Percentiles rank a stretch among this genome's conserved stretches.
Evolutionary conservation across 2,888 invertebrate genomes (phyloP).

Genomic region (Microplitis manilae): DNA sequence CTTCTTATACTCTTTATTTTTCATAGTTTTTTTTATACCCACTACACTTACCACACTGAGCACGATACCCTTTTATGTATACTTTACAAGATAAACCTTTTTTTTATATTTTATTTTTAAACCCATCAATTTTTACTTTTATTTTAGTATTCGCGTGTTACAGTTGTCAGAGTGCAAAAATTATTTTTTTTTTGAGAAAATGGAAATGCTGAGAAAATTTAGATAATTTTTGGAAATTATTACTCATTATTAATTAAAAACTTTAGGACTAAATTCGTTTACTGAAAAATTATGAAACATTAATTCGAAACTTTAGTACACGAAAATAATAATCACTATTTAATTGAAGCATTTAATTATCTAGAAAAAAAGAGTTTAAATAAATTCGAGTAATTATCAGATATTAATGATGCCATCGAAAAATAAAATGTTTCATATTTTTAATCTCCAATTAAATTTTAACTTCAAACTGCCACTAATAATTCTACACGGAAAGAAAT

Average conservation of each 20-base stretch:
- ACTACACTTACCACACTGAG: background rate
- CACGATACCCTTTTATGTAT: background rate
- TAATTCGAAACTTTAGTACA: background rate
- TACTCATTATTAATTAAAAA: too few relatives aligned
- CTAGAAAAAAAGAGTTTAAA: background rate
- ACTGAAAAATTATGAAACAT: background rate
- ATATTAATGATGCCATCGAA: background rate
- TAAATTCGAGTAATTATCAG: background rate
- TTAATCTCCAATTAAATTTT: background rate
- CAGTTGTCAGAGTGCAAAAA: too few relatives aligned
- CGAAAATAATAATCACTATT: background rate
- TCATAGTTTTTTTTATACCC: slow-evolving; percentile 4
- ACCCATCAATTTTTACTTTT: background rate
- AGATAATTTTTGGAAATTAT: too few relatives aligned
- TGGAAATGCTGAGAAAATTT: too few relatives aligned
- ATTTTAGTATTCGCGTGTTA: background rate
- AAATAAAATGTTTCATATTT: background rate
- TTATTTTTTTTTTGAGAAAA: too few relatives aligned
- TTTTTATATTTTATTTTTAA: background rate
- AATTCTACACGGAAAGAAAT: too few relatives aligned
- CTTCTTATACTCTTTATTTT: slow-evolving; percentile 44
- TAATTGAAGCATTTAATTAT: background rate
- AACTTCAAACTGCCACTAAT: background rate
- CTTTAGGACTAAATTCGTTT: background rate
- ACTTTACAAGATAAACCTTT: background rate